Conservation (phyloP, 30 jellyfish, hydroid and myxozoan species). For the Aurelia coerulea region DNA sequence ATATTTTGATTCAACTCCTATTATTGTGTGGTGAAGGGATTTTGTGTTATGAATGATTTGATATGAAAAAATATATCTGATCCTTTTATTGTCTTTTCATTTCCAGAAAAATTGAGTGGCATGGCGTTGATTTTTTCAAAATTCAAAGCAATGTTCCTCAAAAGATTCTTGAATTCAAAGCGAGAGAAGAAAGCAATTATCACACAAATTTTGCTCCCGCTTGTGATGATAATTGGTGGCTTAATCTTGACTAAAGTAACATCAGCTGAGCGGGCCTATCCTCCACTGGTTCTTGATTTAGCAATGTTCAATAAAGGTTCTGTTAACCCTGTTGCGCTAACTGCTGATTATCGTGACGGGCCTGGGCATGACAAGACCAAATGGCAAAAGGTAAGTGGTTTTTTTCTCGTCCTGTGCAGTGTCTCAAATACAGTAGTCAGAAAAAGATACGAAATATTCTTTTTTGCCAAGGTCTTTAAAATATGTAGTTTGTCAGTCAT, state of each 20-base stretch:
- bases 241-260: conserved; percentile 35
- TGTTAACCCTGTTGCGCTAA: conserved; percentile 36
- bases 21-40: too few relatives aligned
- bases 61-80: too few relatives aligned
- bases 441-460: too few relatives aligned
- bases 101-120: conserved; percentile 71
- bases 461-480: too few relatives aligned
- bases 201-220: conserved; percentile 80
- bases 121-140: conserved; percentile 48
- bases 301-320: conserved; percentile 58
- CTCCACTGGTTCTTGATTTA: conserved; percentile 60
- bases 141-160: conserved; percentile 76
- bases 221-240: conserved; percentile 69
- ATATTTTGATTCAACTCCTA: too few relatives aligned
- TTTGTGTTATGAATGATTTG: too few relatives aligned
- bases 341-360: conserved; percentile 59
- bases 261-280: conserved; percentile 54
- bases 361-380: not conserved
- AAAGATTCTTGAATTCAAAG: conserved; percentile 70
- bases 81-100: not conserved
- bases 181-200: conserved; percentile 76
- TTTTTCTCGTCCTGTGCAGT: too few relatives aligned
- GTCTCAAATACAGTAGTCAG: too few relatives aligned
- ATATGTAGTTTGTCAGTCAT: too few relatives aligned
- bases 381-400: conserved; percentile 22